phyloP scores from a whole-genome alignment of 2,888 invertebrate species.

The Acronicta alni region DNA sequence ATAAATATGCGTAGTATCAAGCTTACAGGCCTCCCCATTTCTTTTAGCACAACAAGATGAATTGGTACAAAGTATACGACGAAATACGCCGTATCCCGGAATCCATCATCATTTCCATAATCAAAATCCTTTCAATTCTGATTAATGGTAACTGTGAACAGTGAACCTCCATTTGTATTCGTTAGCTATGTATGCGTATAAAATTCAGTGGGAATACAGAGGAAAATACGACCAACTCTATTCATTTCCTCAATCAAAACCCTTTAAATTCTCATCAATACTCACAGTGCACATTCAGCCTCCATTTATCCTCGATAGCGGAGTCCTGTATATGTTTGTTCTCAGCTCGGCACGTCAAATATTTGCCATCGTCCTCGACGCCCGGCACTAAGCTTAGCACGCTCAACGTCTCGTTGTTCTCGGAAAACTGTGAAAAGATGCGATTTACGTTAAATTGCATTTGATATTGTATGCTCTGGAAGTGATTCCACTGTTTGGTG shows the following conservation, averaged over 20 bases:
- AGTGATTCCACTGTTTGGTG: constrained; percentile 38
- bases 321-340: constrained; percentile 95
- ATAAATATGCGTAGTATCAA: not conserved
- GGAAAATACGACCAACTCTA: constrained; percentile 13
- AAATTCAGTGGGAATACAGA: constrained; percentile 2
- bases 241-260: constrained; percentile 26
- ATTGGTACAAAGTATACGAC: constrained; percentile 5
- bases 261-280: constrained; percentile 61
- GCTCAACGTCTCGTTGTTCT: constrained; percentile 95
- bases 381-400: constrained; percentile 94
- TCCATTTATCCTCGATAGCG: constrained; percentile 95
- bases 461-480: constrained; percentile 51
- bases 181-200: constrained; percentile 19
- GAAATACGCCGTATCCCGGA: constrained; percentile 26
- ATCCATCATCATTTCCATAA: constrained; percentile 38
- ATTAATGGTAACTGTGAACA: constrained; percentile 31
- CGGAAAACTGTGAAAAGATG: constrained; percentile 91
- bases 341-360: constrained; percentile 96
- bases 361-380: constrained; percentile 96
- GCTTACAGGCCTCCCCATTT: not conserved
- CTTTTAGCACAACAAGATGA: not conserved
- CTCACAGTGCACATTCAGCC: constrained; percentile 96
- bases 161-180: constrained; percentile 29
- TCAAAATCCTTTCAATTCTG: constrained; percentile 51
- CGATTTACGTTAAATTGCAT: constrained; percentile 53